phyloP scores from a whole-genome alignment of 2,797 vertebrate genomes.

The Eremophila alpestris region DNA sequence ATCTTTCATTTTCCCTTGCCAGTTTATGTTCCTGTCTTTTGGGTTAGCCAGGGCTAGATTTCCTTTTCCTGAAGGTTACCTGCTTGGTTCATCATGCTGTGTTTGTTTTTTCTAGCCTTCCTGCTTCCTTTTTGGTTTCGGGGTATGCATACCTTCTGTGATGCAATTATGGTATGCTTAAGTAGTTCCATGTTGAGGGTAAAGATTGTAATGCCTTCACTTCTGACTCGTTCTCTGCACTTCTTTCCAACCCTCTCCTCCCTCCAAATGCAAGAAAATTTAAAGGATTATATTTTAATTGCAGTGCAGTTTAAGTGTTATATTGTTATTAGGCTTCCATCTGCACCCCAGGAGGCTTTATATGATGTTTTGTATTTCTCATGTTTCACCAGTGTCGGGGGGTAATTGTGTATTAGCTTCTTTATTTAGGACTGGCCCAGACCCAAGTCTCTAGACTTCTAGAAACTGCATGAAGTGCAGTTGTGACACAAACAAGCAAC shows the following conservation, averaged over 20 bases:
- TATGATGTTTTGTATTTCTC: not conserved
- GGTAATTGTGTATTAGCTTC: not conserved
- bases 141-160: conserved; percentile 68
- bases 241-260: not conserved
- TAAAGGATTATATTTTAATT: conserved; percentile 35
- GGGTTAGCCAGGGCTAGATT: conserved; percentile 10
- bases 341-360: not conserved
- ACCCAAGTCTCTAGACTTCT: not conserved
- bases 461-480: not conserved
- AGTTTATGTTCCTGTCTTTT: not conserved
- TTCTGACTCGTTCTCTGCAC: not conserved
- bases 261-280: conserved; percentile 13
- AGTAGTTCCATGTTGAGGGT: conserved; percentile 65
- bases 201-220: conserved; percentile 35
- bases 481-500: not conserved
- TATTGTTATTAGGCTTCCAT: not conserved
- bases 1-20: not conserved
- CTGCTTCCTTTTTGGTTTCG: conserved; percentile 64
- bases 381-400: not conserved
- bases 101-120: conserved; percentile 65
- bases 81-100: conserved; percentile 50
- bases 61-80: conserved; percentile 59
- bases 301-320: not conserved
- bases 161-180: conserved; percentile 66
- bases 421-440: not conserved